Evolutionary conservation across 1,140 invertebrate species (phyloP).

Genomic region (Globodera rostochiensis): DNA sequence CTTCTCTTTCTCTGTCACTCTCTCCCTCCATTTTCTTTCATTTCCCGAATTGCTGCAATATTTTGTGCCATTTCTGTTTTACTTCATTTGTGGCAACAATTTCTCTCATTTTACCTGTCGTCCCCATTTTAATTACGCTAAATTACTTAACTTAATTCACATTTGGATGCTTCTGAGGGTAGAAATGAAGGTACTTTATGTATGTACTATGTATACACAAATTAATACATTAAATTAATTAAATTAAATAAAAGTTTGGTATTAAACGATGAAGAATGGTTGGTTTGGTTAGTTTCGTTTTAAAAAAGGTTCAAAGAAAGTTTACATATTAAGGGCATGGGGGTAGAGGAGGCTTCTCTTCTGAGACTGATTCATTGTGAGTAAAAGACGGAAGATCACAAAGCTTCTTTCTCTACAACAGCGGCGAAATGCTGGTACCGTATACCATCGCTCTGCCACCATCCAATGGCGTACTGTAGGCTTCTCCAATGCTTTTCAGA

Average conservation of each 20-base stretch:
- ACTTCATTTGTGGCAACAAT: not conserved
- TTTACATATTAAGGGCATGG: too few species aligned
- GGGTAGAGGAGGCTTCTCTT: too few species aligned
- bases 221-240: not conserved
- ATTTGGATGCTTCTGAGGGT: not conserved
- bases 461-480: not conserved
- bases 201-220: not conserved
- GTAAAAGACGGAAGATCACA: too few species aligned
- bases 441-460: too few species aligned
- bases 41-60: constrained; percentile 2
- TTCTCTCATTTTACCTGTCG: not conserved
- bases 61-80: constrained; percentile 13
- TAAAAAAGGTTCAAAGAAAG: too few species aligned
- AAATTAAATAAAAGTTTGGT: not conserved
- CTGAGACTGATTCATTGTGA: too few species aligned
- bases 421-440: too few species aligned
- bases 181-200: not conserved
- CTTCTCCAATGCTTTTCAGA: not conserved
- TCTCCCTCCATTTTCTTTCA: not conserved
- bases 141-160: not conserved
- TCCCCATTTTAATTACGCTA: not conserved
- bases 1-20: not conserved
- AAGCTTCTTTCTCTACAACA: too few species aligned
- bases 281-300: too few species aligned
- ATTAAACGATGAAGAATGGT: not conserved